Evolutionary conservation across 2,888 invertebrate species (phyloP), one percentile per base, ranked within the genome.

Genomic region (Amblyjoppa proteus): DNA sequence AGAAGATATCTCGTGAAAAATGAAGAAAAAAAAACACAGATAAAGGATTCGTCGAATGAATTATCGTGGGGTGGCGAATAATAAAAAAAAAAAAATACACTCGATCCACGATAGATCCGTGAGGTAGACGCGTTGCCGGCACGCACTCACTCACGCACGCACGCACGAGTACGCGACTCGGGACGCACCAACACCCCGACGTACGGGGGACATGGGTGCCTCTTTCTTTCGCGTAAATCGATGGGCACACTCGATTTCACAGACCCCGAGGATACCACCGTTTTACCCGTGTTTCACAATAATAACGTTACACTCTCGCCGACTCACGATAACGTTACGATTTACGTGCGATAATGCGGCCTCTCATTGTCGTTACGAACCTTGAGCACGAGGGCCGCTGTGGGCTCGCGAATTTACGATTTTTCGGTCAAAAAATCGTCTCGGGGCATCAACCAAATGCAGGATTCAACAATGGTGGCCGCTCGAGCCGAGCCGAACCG

Each of bases 401-500:
- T 85, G 91, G 89, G 88, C 89, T 89, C 88, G 90, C 90, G 89
- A 91, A 89, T 90, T 90, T 88, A 90, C 89, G 91, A 91, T 91
- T 90, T 86, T 86, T 81, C 91, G 88, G 88, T 89, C 87, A 88
- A 91, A 92, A 91, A 92, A 90, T 90, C 91, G 84, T 87, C 91
- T 91, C 90, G 88, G 91, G 89, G 91, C 93, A 93, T 93, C 92
- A 93, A 92, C 91, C 92, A 92, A 92, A 92, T 84, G 91, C 92
- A 92, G 93, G 91, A 92, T 92, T 93, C 92, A 92, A 93, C 92
- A 93, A 93, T 93, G 93, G 92, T 93, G 93, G 92, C 92, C 91
- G 91, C 90, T 84, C 85, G 82, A 84, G 88, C 89, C 89, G 88
- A 88, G 88, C 89, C 89, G 87, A 91, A 86, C 88, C 89, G 84